Percentiles rank a stretch among this genome's conserved stretches.
Conservation (phyloP, 2,113 vertebrate genomes). For the Felis chaus region DNA sequence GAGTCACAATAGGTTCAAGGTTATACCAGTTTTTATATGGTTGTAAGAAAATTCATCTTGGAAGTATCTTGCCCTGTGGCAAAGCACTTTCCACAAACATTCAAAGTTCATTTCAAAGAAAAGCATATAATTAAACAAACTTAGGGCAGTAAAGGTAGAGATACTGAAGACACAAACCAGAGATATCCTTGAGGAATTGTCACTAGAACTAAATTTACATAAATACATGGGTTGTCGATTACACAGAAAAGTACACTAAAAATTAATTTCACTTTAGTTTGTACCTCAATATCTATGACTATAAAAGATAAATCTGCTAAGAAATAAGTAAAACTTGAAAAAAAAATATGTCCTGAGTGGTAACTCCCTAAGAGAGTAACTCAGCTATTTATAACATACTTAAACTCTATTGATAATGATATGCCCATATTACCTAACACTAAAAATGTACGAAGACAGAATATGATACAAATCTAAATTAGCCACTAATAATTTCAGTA, state of each 20-base stretch:
- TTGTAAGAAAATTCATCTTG: not conserved
- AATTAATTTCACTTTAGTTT: not conserved
- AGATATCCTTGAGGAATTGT: not conserved
- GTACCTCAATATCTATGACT: not conserved
- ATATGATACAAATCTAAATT: not conserved
- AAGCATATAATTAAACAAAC: not conserved
- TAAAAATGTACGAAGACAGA: not conserved
- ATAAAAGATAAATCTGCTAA: not conserved
- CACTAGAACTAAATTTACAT: not conserved
- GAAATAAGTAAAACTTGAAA: not conserved
- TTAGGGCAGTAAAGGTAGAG: not conserved
- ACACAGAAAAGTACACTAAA: not conserved
- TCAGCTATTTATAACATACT: not conserved
- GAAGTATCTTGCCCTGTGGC: not conserved
- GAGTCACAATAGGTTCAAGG: not conserved
- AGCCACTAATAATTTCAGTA: not conserved
- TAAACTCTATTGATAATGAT: not conserved
- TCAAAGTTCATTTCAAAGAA: conserved; percentile 14
- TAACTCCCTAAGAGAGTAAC: not conserved
- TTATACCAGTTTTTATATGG: not conserved
- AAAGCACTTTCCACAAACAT: not conserved
- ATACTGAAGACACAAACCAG: not conserved
- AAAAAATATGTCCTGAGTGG: not conserved
- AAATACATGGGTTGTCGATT: not conserved
- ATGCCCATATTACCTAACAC: not conserved